Evolutionary conservation across 2,888 invertebrate species (phyloP), one percentile per base, ranked within the genome.

Genomic region (Thera britannica): DNA sequence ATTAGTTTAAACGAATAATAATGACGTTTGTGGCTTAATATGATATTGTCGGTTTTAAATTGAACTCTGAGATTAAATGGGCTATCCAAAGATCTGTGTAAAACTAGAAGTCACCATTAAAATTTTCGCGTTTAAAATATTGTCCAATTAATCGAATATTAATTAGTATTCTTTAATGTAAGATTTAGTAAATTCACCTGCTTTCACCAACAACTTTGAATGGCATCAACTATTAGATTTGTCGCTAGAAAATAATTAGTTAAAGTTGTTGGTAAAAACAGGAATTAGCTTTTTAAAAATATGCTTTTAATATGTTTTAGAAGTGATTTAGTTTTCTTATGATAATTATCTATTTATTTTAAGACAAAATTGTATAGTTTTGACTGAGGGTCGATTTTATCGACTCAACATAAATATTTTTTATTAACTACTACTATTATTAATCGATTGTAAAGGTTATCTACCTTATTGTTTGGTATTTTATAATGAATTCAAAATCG

Each of bases 71-170:
- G 66, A 72, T 75, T 72, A 65, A 67, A 66, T 68, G 61, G 66
- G 58, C 61, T 69, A 67, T 74, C 75, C 75, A 75, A 75, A 75
- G 75, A 75, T 75, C 68, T 74, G 70, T 72, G 60, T 75, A 62
- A 73, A 71, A 68, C 36, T 68, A 61, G 65, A 55, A 70, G 56
- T 62, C 59, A 58, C 61, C 57, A 67, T 65, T 74, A 65, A 60
- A 70, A 71, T 76, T 76, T 44, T 56, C 70, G 69, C 68, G 72
- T 75, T 73, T 72, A 67, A 64, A 73, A 77, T 77, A 77, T 77
- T 79, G 78, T 78, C 77, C 75, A 72, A 62, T 63, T 76, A 61
- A 70, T 54, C 64, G 61, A 74, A 67, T 67, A 69, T 63, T 56
- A 67, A 65, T 59, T 3, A 34, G 44, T 68, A 72, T 66, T 54